Percentiles rank a stretch among this genome's conserved stretches.
phyloP scores from a whole-genome alignment of 1,140 invertebrate genomes.

The Galleria mellonella region DNA sequence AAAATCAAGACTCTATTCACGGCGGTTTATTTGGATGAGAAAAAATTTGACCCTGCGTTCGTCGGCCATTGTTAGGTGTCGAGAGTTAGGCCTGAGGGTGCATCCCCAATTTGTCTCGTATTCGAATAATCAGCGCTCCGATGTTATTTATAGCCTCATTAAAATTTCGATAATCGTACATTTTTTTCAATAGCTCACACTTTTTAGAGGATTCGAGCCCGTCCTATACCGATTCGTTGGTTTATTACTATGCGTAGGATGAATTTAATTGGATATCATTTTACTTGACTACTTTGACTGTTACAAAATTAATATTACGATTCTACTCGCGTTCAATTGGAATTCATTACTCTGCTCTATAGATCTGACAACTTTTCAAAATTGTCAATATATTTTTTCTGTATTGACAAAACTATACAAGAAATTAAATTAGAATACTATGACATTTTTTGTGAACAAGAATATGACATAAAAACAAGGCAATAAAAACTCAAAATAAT shows the following conservation, averaged over 20 bases:
- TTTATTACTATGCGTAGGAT: conserved; percentile 31
- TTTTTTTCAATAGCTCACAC: conserved; percentile 16
- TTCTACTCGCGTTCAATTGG: too few relatives aligned
- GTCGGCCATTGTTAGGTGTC: conserved; percentile 40
- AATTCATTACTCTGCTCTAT: too few relatives aligned
- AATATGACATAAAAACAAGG: too few relatives aligned
- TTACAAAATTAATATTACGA: neutral
- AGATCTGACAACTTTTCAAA: too few relatives aligned
- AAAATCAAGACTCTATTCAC: conserved; percentile 67
- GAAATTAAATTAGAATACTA: too few relatives aligned
- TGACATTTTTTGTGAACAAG: too few relatives aligned
- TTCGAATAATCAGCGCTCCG: conserved; percentile 49
- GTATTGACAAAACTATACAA: too few relatives aligned
- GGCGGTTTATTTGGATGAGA: conserved; percentile 54
- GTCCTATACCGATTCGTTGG: neutral
- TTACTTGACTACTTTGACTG: conserved; percentile 19
- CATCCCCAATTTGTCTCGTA: conserved; percentile 63
- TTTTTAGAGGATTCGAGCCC: neutral
- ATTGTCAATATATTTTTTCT: too few relatives aligned
- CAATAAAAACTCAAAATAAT: too few relatives aligned
- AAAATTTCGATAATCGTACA: conserved; percentile 55
- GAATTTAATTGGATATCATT: conserved; percentile 48
- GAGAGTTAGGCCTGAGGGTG: conserved; percentile 33
- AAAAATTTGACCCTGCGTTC: conserved; percentile 49
- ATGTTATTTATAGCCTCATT: conserved; percentile 63